Base-by-base conservation (phyloP, 2,113 vertebrate species). In the Petrocephalus zakoni region DNA sequence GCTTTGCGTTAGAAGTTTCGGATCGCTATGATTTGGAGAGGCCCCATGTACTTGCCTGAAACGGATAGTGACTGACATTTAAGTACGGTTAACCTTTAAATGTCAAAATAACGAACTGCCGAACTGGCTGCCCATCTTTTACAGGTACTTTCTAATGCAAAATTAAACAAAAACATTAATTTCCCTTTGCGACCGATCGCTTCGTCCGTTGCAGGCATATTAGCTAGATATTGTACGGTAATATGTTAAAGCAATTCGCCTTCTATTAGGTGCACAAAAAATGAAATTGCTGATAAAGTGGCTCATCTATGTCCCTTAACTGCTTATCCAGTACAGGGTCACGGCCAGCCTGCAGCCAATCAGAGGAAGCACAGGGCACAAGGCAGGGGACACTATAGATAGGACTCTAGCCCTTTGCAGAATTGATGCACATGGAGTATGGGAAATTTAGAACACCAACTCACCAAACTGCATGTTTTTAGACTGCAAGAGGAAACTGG, bases 1-100 rank as follows among this genome's bases (percentile, higher is more conserved):
- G 87, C 86, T 87, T 86, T 89, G 37, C 84, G 68, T 68, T 86
- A 88, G 47, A 91, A 86, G 91, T 90, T 88, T 92, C 89, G 87
- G 92, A 90, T 92, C 90, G 58, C 34, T 89, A 87, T 85, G 92
- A 89, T 93, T 94, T 89, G 93, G 94, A 94, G 93, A 92, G 92
- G 92, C 91, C 93, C 92, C 90, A 56, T 91, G 92, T 88, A 91
- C 91, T 91, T 91, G 93, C 91, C 92, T 92, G 92, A 56, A 92
- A 92, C 92, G 87, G 93, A 93, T 93, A 93, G 92, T 93, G 87
- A 88, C 34, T 95, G 94, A 95, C 95, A 95, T 95, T 95, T 95
- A 89, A 93, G 89, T 89, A 91, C 78, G 83, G 93, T 94, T 94
- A 92, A 93, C 93, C 93, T 94, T 92, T 93, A 95, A 96, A 95